Conservation (phyloP, 2,113 vertebrate genomes). For the Cyphomyrus plagiostoma region DNA sequence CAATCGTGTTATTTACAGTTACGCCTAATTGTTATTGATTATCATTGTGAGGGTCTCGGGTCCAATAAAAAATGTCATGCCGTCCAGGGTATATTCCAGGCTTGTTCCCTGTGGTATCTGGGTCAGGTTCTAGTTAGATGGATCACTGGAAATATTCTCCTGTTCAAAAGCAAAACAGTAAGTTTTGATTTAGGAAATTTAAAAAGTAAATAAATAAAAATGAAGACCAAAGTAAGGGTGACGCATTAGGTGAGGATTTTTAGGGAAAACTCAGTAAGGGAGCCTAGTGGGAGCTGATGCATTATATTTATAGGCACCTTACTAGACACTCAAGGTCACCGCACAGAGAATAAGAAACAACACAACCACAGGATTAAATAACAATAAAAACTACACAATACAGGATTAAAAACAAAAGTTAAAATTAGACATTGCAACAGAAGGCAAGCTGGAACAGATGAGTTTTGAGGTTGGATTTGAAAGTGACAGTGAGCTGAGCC, state of each 20-base stretch:
- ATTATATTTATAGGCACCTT: too few relatives aligned
- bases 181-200: not conserved
- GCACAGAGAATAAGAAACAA: too few relatives aligned
- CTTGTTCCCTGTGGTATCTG: not conserved
- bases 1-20: not conserved
- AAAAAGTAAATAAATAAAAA: not conserved
- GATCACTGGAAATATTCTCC: not conserved
- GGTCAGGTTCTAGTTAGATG: not conserved
- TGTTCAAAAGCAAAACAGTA: not conserved
- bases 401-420: too few relatives aligned
- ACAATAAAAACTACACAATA: too few relatives aligned
- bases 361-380: too few relatives aligned
- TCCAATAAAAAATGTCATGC: not conserved
- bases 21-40: not conserved
- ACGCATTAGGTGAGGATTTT: not conserved
- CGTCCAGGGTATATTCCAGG: not conserved
- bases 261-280: not conserved
- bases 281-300: not conserved
- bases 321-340: too few relatives aligned
- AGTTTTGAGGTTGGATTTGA: too few relatives aligned
- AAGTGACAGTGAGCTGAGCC: too few relatives aligned
- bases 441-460: too few relatives aligned
- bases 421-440: too few relatives aligned
- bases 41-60: not conserved
- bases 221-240: not conserved